Base-by-base conservation (phyloP, 2,797 vertebrate genomes). In the Sebastes minor region DNA sequence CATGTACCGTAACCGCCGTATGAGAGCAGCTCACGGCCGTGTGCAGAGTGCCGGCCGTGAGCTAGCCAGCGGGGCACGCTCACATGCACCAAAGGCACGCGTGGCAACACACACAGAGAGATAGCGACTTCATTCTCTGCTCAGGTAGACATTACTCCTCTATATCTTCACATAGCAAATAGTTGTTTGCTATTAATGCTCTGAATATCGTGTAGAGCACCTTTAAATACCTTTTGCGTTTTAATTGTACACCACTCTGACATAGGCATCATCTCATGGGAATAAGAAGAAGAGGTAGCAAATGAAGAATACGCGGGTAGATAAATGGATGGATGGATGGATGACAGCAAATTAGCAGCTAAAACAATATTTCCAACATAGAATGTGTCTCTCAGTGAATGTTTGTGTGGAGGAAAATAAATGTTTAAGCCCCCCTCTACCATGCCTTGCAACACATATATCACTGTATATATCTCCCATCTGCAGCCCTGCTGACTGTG, bases 401-500 rank as follows among this genome's bases (percentile, higher is more conserved):
- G 13, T 22, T 6, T 18, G 68, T 30, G 11, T 33, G 46, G 56
- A 23, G 14, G 8, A 59, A 28, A 13, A 20, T 4, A 2, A 2
- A 53, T 22, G 49, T 14, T 52, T 6, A 28, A 28, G 3, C 22
- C 64, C 42, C 33, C 22, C 69, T 0, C 33, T 35, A n/a, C 22
- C 13, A 4, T 11, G 10, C 63, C 53, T 33, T 5, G 33, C 57
- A 30, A 11, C 57, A 20, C 67, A 30, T 52, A 38, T 42, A 42
- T 42, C 38, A 42, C 38, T 18, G 16, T 49, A 49, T 49, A 49
- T 20, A 49, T 66, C 71, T 32, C 35, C 67, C 32, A 53, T 65
- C 38, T 57, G 25, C 38, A 20, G n/a, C 62, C 75, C 65, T 55
- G 80, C 68, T 49, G 46, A 49, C 16, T 86, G 84, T 49, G 84